These are phyloP conservation scores for Pemphigus obesinymphae DNA, from an alignment of 1,140 invertebrate genomes.

Conservation along the genomic window DNA sequence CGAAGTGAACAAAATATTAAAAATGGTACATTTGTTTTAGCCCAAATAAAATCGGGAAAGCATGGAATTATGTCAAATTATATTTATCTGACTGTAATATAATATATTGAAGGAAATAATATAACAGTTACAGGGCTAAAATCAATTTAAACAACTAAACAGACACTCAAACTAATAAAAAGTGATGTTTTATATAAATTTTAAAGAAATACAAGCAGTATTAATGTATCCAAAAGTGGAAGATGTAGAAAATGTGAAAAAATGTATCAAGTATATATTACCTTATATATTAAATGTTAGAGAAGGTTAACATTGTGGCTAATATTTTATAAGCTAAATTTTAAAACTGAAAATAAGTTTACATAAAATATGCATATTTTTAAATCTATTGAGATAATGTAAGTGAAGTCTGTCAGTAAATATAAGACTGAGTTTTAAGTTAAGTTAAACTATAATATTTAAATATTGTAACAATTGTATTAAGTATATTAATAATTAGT, in stretches of 20 bases:
- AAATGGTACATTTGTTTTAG: not conserved
- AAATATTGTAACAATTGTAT: too few species aligned
- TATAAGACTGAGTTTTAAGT: too few species aligned
- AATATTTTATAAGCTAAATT: too few species aligned
- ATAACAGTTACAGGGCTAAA: not conserved
- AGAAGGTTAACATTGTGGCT: too few species aligned
- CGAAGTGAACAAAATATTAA: not conserved
- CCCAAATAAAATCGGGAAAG: not conserved
- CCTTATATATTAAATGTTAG: not conserved
- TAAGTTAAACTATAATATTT: too few species aligned
- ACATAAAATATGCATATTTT: too few species aligned
- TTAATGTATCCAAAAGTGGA: not conserved
- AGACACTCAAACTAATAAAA: not conserved
- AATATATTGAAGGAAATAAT: not conserved
- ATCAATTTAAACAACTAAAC: not conserved
- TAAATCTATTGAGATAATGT: too few species aligned
- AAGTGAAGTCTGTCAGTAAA: too few species aligned
- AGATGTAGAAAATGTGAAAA: too few species aligned
- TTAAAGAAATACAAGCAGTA: not conserved
- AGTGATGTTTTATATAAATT: not conserved
- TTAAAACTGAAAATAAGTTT: too few species aligned
- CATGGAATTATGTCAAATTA: not conserved
- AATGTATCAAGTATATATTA: not conserved
- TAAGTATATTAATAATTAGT: too few species aligned
- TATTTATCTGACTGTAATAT: not conserved